phyloP scores from a whole-genome alignment of 2,888 invertebrate genomes.

The Parnassius smintheus region DNA sequence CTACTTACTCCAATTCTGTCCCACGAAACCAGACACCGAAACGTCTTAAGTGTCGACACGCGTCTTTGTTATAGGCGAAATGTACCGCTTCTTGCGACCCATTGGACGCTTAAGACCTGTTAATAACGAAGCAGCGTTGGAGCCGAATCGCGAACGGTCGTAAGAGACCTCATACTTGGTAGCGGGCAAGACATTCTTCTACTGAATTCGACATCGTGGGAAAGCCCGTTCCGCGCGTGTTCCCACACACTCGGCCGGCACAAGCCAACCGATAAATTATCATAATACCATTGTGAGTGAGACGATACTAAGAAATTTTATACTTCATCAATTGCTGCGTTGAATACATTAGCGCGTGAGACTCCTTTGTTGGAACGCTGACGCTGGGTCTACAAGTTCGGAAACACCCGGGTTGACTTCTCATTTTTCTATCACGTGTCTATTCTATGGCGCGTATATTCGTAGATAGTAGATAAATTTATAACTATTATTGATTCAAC shows the following conservation, averaged over 20 bases:
- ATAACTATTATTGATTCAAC: not conserved
- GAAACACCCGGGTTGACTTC: conserved; percentile 42
- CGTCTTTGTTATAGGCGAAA: conserved; percentile 45
- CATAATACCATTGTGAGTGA: conserved; percentile 82
- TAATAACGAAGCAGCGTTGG: conserved; percentile 31
- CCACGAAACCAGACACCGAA: conserved; percentile 48
- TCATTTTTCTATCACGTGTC: conserved; percentile 58
- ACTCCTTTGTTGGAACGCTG: conserved; percentile 64
- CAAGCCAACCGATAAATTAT: conserved; percentile 82
- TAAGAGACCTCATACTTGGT: conserved; percentile 50
- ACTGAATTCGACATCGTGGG: conserved; percentile 65
- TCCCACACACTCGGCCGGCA: conserved; percentile 81
- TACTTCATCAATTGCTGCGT: conserved; percentile 80
- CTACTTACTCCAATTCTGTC: conserved; percentile 81
- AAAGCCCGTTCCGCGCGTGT: conserved; percentile 80
- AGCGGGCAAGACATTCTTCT: conserved; percentile 56
- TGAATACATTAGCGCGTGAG: conserved; percentile 80
- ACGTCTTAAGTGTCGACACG: conserved; percentile 56
- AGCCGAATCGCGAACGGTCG: conserved; percentile 45
- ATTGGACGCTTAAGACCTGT: conserved; percentile 55
- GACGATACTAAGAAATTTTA: conserved; percentile 81
- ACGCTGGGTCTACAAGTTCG: conserved; percentile 46
- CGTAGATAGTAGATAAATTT: not conserved
- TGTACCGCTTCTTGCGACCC: conserved; percentile 40
- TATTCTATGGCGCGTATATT: conserved; percentile 32